Base-by-base conservation (phyloP, 2,113 vertebrate genomes). In the Burhinus oedicnemus region DNA sequence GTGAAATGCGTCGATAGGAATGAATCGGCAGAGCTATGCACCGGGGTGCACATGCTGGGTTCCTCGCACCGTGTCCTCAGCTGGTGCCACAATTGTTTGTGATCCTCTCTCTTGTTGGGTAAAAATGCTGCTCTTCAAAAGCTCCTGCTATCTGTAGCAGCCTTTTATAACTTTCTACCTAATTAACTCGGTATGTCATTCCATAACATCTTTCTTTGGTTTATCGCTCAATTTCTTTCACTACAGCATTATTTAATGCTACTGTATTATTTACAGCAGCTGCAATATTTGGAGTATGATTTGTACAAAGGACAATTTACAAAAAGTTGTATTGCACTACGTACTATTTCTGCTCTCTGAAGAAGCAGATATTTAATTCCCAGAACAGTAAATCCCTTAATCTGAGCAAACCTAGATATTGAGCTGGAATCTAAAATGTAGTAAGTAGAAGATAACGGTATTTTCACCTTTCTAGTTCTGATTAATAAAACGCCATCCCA, bases 351-450 rank as follows among this genome's bases (percentile, higher is more conserved):
- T 83, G 84, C 58, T 61, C 74, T 57, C 76, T 86, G 64, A 93
- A 93, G 85, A 89, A 82, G 89, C 62, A 95, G 38, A 32, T 84
- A 36, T 74, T 87, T 87, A 83, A 71, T 89, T 96, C 96, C 88
- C 94, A 74, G n/a, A 76, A 94, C 70, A 89, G 85, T 83, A 97
- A 97, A 83, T 95, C 96, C 88, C 79, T 96, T 97, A 97, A 97
- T 96, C 93, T 95, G 83, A 92, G 72, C 81, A 90, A 95, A 92
- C 84, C 72, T 7, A 68, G 82, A 92, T 70, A 93, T 14, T 54
- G 77, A 95, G 82, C 72, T 52, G 21, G 65, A 95, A 88, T 83
- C 77, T 92, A 70, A 82, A 95, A 44, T 0, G 5, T 47, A 96
- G 3, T 87, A 80, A 97, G 86, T 12, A 91, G 81, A 68, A 93